Percentiles rank a stretch among this genome's conserved stretches.
Conservation (phyloP, 2,888 invertebrate genomes). For the Coenonympha arcania region DNA sequence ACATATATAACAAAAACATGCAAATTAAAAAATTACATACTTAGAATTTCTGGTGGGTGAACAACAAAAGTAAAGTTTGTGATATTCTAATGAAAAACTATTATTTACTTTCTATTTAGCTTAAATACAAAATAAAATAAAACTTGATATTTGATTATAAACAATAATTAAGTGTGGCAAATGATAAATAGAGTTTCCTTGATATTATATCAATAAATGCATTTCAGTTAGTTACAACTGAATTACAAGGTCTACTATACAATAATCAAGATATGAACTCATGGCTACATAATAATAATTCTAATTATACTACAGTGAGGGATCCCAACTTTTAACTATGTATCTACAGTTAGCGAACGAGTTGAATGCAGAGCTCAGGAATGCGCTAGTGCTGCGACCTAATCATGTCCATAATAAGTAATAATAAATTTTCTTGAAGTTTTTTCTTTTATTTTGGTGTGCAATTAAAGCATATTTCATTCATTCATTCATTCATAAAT, state of each 20-base stretch:
- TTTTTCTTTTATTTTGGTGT: too few species aligned
- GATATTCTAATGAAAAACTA: not conserved
- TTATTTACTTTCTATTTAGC: conserved; percentile 1
- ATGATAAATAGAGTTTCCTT: not conserved
- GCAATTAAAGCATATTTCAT: too few species aligned
- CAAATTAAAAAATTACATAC: not conserved
- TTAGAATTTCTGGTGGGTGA: not conserved
- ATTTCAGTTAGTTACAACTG: too few species aligned
- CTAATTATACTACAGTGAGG: not conserved
- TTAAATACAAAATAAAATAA: conserved; percentile 3
- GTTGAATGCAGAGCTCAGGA: too few species aligned
- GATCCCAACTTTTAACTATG: not conserved
- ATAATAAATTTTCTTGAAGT: too few species aligned
- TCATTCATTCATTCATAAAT: too few species aligned
- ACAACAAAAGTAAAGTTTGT: not conserved
- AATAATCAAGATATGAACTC: not conserved
- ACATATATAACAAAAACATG: not conserved
- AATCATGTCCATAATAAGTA: too few species aligned
- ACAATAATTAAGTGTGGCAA: not conserved
- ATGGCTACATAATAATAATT: not conserved
- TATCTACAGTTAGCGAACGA: too few species aligned
- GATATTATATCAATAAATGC: not conserved
- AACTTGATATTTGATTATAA: not conserved
- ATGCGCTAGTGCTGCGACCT: too few species aligned
- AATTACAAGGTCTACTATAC: too few species aligned